A percentile compares a stretch with the other conserved stretches of the same genome.
Evolutionary conservation across 2,888 invertebrate genomes (phyloP).

Genomic region (Cryptocephalus primarius): DNA sequence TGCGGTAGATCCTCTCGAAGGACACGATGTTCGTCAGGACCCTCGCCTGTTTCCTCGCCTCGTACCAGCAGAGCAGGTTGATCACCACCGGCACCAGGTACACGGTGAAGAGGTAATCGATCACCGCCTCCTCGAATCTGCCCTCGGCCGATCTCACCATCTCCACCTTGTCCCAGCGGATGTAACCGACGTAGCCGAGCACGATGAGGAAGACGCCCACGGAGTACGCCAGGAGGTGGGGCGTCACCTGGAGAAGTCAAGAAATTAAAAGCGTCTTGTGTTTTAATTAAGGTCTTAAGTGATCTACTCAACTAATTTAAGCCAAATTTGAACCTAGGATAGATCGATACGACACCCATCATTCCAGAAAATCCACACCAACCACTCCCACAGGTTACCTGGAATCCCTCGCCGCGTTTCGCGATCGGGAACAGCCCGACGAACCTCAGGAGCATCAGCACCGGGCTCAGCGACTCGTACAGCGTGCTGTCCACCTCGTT

Average conservation of each 20-base stretch:
- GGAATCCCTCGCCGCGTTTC: conserved; percentile 37
- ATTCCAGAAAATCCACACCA: too few species aligned
- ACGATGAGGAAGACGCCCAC: conserved; percentile 36
- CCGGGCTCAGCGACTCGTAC: conserved; percentile 36
- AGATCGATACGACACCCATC: too few species aligned
- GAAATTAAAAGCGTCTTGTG: too few species aligned
- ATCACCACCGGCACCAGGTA: conserved; percentile 55
- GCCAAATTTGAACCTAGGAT: too few species aligned
- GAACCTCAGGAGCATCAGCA: conserved; percentile 38
- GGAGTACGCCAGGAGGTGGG: conserved; percentile 50
- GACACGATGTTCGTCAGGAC: conserved; percentile 55
- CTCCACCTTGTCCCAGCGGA: conserved; percentile 51
- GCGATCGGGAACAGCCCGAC: conserved; percentile 55
- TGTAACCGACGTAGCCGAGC: conserved; percentile 42
- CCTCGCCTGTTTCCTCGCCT: conserved; percentile 50
- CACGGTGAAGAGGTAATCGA: conserved; percentile 63
- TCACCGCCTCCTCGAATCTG: conserved; percentile 64
- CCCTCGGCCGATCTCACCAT: conserved; percentile 48
- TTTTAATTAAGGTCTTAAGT: too few species aligned
- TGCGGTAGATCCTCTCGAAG: conserved; percentile 55
- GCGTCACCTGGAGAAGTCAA: conserved; percentile 35
- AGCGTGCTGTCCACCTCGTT: conserved; percentile 10
- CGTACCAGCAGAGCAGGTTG: conserved; percentile 40
- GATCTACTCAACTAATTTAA: too few species aligned
- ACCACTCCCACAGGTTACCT: too few species aligned